These are phyloP conservation scores for Andricus curvator DNA, from an alignment of 2,888 invertebrate genomes.

Conservation along the genomic window DNA sequence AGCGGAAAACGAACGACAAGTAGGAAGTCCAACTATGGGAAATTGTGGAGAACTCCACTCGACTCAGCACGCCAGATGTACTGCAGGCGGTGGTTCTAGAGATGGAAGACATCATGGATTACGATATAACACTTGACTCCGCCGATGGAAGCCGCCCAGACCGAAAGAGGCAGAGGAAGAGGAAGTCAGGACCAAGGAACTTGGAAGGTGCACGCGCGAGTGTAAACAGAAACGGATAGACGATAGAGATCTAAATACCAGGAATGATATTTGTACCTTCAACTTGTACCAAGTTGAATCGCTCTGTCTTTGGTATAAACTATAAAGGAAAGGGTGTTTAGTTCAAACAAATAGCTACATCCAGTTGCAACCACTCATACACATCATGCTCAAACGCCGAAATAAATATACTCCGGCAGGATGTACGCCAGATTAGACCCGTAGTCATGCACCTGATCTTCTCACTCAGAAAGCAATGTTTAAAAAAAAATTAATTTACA, in stretches of 20 bases:
- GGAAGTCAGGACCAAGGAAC: slow-evolving; percentile 40
- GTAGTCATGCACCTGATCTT: neutral
- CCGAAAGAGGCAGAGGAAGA: slow-evolving; percentile 12
- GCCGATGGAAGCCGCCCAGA: slow-evolving; percentile 1
- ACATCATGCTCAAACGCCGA: neutral
- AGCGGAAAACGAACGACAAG: slow-evolving; percentile 37
- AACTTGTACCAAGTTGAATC: slow-evolving; percentile 2
- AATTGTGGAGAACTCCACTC: slow-evolving; percentile 45
- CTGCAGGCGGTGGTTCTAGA: slow-evolving; percentile 62
- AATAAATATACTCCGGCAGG: neutral
- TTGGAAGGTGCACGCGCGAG: slow-evolving; percentile 26
- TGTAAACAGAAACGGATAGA: slow-evolving; percentile 32
- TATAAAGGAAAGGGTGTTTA: slow-evolving; percentile 11
- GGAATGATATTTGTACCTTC: slow-evolving; percentile 19
- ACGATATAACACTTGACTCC: slow-evolving; percentile 41
- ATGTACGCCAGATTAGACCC: neutral
- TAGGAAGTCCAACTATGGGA: slow-evolving; percentile 43
- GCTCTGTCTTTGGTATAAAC: neutral
- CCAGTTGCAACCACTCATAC: neutral
- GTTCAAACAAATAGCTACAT: slow-evolving; percentile 7
- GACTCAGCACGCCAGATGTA: slow-evolving; percentile 63
- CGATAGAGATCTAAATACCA: slow-evolving; percentile 30
- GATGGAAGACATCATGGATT: slow-evolving; percentile 26
- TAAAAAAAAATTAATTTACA: no score
- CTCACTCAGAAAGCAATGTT: neutral